Evolutionary conservation across 2,888 invertebrate genomes (phyloP), one percentile per base, ranked within the genome.

Genomic region (Agrotis segetum): DNA sequence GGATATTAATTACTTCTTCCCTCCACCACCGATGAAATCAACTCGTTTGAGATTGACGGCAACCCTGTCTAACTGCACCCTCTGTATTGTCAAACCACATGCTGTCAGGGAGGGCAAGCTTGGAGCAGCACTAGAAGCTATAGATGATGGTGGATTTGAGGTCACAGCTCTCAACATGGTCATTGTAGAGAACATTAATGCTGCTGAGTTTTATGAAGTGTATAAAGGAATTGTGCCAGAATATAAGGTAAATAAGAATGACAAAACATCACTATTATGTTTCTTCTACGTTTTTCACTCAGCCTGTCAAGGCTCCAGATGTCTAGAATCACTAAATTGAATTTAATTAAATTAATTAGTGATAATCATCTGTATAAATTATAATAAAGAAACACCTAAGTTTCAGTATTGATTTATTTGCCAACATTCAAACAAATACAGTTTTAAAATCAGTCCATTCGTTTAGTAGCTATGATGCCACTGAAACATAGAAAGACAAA

Each of bases 191-290:
- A 97, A 97, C 77, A 97, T 97, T 0, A 98, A 99, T 91, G 98
- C 98, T 7, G 98, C 98, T 85, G 99, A 99, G 91, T 99, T 99
- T 94, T 97, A 98, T 88, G 99, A 99, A 94, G 98, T 99, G 5
- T 99, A 99, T 92, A 98, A 98, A 91, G 99, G 99, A 2, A 98
- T 99, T 65, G 96, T 98, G 50, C 97, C 97, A 1, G 98, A 98
- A 87, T 98, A 97, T 90, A 96, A 97, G 90, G 98, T 86, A 21
- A 40, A 40, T 60, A 11, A 17, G 29, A 56, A 34, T 34, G 34
- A 56, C n/a, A 19, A 14, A n/a, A 34, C 34, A 34, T n/a, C 17
- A 13, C 13, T 6, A 9, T 7, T 6, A 19, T 34, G 2, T 34
- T 55, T 24, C 17, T 29, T 55, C 9, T 55, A 17, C 17, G 4